A percentile compares a stretch with the other conserved stretches of the same genome.
Conservation (phyloP, 1,140 invertebrate species). For the Halotydeus destructor region DNA sequence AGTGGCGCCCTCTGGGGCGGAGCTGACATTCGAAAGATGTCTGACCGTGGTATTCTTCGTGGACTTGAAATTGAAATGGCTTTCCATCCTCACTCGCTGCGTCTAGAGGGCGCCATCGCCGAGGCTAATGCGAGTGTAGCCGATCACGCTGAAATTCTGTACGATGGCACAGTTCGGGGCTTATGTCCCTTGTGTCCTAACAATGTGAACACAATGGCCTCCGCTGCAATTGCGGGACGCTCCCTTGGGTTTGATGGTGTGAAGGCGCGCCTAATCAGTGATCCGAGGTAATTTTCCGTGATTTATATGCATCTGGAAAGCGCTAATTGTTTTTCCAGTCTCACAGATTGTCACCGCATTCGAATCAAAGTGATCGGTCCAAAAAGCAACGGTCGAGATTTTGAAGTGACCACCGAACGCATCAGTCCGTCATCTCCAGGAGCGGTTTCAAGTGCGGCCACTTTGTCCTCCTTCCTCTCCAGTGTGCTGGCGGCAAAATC, state of each 20-base stretch:
- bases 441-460: too few relatives aligned
- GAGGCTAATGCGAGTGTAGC: conserved; percentile 27
- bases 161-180: conserved; percentile 32
- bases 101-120: conserved; percentile 26
- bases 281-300: conserved; percentile 28
- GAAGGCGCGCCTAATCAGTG: conserved; percentile 30
- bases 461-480: too few relatives aligned
- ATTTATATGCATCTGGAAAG: too few relatives aligned
- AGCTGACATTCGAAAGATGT: conserved; percentile 38
- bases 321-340: too few relatives aligned
- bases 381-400: too few relatives aligned
- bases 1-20: conserved; percentile 39
- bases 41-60: conserved; percentile 32
- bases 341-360: too few relatives aligned
- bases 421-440: too few relatives aligned
- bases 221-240: conserved; percentile 33
- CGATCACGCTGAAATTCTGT: conserved; percentile 24
- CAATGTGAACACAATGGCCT: conserved; percentile 40
- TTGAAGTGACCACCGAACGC: too few relatives aligned
- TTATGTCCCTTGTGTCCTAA: conserved; percentile 37
- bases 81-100: conserved; percentile 36
- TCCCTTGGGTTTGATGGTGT: conserved; percentile 39
- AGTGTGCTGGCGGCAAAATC: too few relatives aligned
- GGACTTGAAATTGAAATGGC: conserved; percentile 36
- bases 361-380: too few relatives aligned